Conservation (phyloP, 2,888 invertebrate species). For the Drosophila anceps region DNA sequence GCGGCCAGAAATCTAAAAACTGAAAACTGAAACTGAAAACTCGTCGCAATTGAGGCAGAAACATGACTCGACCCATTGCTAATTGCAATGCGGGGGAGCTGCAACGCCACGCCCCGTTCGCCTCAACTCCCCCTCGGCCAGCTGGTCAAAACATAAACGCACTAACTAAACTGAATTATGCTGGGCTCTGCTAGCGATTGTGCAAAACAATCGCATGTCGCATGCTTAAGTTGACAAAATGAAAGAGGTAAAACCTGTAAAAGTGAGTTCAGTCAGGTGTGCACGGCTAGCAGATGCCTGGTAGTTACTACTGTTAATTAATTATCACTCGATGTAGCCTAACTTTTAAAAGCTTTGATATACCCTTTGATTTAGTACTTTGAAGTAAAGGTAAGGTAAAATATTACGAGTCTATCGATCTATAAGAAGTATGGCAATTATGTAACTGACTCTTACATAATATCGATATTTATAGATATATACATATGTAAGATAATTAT, state of each 20-base stretch:
- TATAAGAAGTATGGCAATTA: too few species aligned
- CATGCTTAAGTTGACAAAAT: constrained; percentile 47
- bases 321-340: too few species aligned
- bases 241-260: neutral
- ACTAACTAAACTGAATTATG: constrained; percentile 35
- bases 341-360: too few species aligned
- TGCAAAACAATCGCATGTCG: constrained; percentile 58
- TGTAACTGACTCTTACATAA: too few species aligned
- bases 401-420: neutral
- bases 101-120: neutral
- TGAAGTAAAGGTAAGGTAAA: too few species aligned
- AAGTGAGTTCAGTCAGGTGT: neutral
- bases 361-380: too few species aligned
- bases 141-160: constrained; percentile 24
- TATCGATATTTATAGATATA: neutral
- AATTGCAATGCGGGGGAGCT: constrained; percentile 54
- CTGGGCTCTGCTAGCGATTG: constrained; percentile 28
- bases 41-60: constrained; percentile 68
- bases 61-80: constrained; percentile 57
- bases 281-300: neutral
- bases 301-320: neutral
- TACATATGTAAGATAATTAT: too few species aligned
- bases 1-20: constrained; percentile 33
- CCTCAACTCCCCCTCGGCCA: neutral
- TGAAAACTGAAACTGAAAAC: constrained; percentile 36